Evolutionary conservation across 2,888 invertebrate species (phyloP).

Genomic region (Sphaeridia pumilis): DNA sequence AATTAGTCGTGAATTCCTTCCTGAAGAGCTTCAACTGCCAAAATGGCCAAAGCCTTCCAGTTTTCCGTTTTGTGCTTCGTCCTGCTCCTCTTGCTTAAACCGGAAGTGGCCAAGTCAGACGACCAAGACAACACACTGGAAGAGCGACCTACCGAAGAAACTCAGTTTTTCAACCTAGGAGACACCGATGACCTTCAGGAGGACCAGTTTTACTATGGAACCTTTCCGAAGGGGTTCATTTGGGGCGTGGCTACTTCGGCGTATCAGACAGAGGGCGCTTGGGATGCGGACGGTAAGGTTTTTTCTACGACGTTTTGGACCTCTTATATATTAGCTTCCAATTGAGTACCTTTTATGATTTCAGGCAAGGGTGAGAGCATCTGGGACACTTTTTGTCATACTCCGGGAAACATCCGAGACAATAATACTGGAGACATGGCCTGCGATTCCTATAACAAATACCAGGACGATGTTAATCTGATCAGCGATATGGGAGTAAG

Average conservation of each 20-base stretch:
- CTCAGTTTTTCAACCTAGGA: too few species aligned
- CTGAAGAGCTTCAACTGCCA: too few species aligned
- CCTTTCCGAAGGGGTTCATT: conserved; percentile 2
- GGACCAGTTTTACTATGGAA: conserved; percentile 8
- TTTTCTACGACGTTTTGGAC: not conserved
- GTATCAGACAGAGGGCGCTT: conserved; percentile 12
- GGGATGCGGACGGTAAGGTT: conserved; percentile 8
- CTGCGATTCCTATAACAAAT: conserved; percentile 41
- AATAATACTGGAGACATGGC: conserved; percentile 40
- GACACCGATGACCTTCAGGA: not conserved
- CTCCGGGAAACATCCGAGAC: conserved; percentile 17
- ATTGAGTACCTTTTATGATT: not conserved
- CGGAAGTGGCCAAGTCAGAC: too few species aligned
- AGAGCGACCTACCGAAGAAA: too few species aligned
- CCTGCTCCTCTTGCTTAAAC: too few species aligned
- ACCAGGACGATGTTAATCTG: conserved; percentile 40
- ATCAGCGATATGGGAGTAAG: conserved; percentile 35
- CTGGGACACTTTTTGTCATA: conserved; percentile 40
- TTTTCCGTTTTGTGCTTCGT: too few species aligned
- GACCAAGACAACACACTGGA: too few species aligned
- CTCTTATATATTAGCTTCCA: not conserved
- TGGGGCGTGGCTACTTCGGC: conserved; percentile 12
- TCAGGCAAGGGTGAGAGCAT: conserved; percentile 52
- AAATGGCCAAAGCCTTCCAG: too few species aligned
- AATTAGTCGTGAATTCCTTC: too few species aligned